These are phyloP conservation scores for Peromyscus polionotus DNA, from an alignment of 2,113 vertebrate genomes.

Conservation along the genomic window DNA sequence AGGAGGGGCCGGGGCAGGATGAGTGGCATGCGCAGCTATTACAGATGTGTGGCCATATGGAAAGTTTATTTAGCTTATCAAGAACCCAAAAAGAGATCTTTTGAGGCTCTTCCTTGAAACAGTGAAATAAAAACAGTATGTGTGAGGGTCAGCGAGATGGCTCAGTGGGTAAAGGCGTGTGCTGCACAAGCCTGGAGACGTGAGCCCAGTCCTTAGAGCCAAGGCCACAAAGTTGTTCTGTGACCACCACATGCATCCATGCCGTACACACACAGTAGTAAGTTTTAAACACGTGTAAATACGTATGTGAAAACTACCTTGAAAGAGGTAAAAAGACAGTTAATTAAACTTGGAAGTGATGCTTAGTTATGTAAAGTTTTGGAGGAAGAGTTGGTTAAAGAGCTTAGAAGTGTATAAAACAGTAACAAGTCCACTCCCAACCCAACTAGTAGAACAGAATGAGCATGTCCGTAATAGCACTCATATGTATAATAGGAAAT, in stretches of 20 bases:
- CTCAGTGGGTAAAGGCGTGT: not conserved
- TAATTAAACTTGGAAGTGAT: not conserved
- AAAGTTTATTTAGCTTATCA: slow-evolving; percentile 8
- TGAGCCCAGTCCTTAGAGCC: not conserved
- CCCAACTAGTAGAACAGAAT: not conserved
- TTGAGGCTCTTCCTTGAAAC: not conserved
- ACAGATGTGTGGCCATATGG: not conserved
- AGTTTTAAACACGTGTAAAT: not conserved
- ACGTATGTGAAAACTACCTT: not conserved
- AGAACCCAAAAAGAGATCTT: not conserved
- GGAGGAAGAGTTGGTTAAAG: not conserved
- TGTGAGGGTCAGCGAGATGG: no score
- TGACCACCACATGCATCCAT: no score
- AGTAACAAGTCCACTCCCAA: not conserved
- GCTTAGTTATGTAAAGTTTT: not conserved
- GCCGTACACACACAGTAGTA: not conserved
- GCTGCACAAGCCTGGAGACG: not conserved
- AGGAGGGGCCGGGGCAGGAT: not conserved
- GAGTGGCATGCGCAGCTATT: not conserved
- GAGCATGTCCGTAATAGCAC: not conserved
- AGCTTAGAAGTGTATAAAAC: not conserved
- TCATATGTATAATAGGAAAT: not conserved
- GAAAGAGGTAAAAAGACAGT: slow-evolving; percentile 27
- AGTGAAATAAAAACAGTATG: not conserved
- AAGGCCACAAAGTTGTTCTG: not conserved